These are phyloP conservation scores for Erpetoichthys calabaricus DNA, from an alignment of 2,797 vertebrate genomes.

Conservation along the genomic window DNA sequence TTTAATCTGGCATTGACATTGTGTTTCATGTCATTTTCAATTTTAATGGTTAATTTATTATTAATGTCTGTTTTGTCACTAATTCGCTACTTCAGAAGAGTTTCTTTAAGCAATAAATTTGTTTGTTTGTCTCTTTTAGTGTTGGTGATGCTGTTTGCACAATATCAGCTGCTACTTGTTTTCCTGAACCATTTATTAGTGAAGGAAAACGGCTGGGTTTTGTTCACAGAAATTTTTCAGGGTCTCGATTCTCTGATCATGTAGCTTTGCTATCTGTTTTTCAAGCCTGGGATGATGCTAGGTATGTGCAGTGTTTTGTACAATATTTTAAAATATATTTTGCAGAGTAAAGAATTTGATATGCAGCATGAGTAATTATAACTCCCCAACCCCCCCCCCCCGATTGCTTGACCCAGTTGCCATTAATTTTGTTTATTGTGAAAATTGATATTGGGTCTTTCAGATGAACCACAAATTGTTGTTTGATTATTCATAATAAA, in stretches of 20 bases:
- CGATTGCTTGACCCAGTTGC: not conserved
- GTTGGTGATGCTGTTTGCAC: conserved; percentile 89
- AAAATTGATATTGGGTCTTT: not conserved
- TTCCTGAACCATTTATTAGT: conserved; percentile 82
- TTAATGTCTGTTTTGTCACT: not conserved
- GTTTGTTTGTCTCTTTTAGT: conserved; percentile 27
- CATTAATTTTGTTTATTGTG: not conserved
- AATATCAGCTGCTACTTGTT: conserved; percentile 83
- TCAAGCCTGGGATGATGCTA: conserved; percentile 86
- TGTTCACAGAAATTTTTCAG: conserved; percentile 82
- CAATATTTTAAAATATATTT: too few relatives aligned
- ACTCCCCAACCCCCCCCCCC: too few relatives aligned
- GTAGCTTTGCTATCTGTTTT: conserved; percentile 84
- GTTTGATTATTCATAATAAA: too few relatives aligned
- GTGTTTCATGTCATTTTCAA: too few relatives aligned
- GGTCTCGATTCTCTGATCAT: conserved; percentile 79
- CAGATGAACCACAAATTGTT: too few relatives aligned
- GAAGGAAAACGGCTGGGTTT: conserved; percentile 84
- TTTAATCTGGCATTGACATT: too few relatives aligned
- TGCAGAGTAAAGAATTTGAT: too few relatives aligned
- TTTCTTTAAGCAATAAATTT: not conserved
- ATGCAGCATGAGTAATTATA: not conserved
- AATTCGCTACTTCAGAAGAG: not conserved
- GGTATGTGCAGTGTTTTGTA: conserved; percentile 37
- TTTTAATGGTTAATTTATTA: not conserved